These are phyloP conservation scores for Alloplasta piceator DNA, from an alignment of 2,888 invertebrate species.

Conservation along the genomic window DNA sequence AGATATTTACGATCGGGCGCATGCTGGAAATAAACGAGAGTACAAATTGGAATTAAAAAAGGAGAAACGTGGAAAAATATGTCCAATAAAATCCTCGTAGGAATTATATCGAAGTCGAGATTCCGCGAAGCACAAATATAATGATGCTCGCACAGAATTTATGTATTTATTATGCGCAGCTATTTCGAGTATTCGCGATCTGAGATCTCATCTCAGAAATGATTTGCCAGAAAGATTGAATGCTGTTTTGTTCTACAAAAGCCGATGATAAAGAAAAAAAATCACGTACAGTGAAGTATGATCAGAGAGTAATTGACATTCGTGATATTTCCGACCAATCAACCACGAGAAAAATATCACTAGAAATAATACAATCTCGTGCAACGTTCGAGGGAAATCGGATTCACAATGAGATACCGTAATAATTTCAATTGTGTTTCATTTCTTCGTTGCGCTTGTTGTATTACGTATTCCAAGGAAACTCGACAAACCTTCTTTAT, in stretches of 20 bases:
- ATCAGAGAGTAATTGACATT: no score
- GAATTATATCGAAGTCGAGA: not conserved
- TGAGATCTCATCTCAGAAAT: not conserved
- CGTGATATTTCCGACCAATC: no score
- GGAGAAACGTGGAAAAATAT: not conserved
- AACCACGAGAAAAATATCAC: no score
- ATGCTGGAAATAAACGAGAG: not conserved
- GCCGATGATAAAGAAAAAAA: not conserved
- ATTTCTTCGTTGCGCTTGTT: no score
- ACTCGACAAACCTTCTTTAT: no score
- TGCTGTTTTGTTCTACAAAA: not conserved
- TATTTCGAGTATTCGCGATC: not conserved
- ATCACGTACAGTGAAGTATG: not conserved
- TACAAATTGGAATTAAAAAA: not conserved
- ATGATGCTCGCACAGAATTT: not conserved
- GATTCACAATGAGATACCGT: no score
- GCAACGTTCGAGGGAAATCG: no score
- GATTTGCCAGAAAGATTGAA: not conserved
- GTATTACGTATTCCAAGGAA: no score
- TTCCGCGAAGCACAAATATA: constrained; percentile 9
- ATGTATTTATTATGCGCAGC: no score
- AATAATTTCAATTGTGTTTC: no score
- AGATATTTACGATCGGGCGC: constrained; percentile 3
- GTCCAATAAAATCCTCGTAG: not conserved
- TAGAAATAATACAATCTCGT: no score